Evolutionary conservation across 1,140 invertebrate species (phyloP).

Genomic region (Calycopis cecrops): DNA sequence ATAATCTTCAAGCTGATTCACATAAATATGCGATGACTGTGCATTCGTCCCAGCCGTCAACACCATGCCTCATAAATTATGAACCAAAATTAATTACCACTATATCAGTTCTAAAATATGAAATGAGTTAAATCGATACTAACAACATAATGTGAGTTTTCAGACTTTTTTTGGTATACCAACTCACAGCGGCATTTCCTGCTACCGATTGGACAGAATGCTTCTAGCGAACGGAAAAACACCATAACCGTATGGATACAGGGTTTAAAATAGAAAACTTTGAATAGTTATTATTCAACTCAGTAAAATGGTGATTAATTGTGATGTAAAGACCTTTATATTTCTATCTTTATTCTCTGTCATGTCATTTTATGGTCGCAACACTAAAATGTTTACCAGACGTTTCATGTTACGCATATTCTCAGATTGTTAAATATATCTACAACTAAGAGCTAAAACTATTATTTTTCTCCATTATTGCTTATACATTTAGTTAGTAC

Average conservation of each 20-base stretch:
- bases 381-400: slow-evolving; percentile 45
- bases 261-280: slow-evolving; percentile 30
- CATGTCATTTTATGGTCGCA: slow-evolving; percentile 54
- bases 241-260: slow-evolving; percentile 28
- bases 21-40: too few species aligned
- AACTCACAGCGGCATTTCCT: slow-evolving; percentile 63
- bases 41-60: neutral
- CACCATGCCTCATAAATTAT: slow-evolving; percentile 45
- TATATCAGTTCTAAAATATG: slow-evolving; percentile 64
- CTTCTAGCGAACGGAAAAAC: slow-evolving; percentile 24
- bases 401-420: slow-evolving; percentile 39
- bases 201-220: slow-evolving; percentile 37
- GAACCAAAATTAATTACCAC: slow-evolving; percentile 57
- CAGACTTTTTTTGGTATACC: slow-evolving; percentile 65
- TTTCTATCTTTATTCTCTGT: slow-evolving; percentile 59
- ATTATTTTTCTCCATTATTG: too few species aligned
- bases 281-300: slow-evolving; percentile 27
- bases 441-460: slow-evolving; percentile 2
- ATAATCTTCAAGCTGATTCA: too few species aligned
- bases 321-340: slow-evolving; percentile 67
- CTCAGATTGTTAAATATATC: slow-evolving; percentile 32
- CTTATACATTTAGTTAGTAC: too few species aligned
- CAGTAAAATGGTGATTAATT: slow-evolving; percentile 70
- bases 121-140: slow-evolving; percentile 69
- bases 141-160: slow-evolving; percentile 68